Conservation (phyloP, 2,888 invertebrate species). For the Laspeyria flexula region DNA sequence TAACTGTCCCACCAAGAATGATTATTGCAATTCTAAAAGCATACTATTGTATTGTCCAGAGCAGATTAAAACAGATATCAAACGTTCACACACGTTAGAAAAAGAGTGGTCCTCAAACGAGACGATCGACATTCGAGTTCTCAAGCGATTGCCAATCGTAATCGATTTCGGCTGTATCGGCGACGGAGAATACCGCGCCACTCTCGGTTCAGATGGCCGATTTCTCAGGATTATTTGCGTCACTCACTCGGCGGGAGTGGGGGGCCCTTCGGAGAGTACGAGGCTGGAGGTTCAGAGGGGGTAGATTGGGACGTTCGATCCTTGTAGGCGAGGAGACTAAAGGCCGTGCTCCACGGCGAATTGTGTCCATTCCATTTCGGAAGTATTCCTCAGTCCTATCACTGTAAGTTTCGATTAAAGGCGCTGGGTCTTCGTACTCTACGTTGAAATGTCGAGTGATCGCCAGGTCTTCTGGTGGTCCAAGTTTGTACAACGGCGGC, state of each 20-base stretch:
- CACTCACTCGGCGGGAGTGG: constrained; percentile 81
- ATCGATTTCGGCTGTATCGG: constrained; percentile 78
- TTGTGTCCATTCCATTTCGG: constrained; percentile 75
- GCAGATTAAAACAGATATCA: constrained; percentile 18
- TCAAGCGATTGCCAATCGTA: constrained; percentile 75
- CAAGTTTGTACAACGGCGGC: constrained; percentile 81
- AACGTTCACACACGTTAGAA: constrained; percentile 25
- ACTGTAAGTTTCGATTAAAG: constrained; percentile 90
- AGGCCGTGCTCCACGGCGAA: constrained; percentile 86
- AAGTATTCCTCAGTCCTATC: constrained; percentile 80
- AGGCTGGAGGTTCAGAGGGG: constrained; percentile 90
- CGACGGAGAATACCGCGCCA: constrained; percentile 85
- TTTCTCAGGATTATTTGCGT: constrained; percentile 78
- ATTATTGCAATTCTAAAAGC: constrained; percentile 4
- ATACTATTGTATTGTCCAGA: constrained; percentile 29
- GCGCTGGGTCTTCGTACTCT: constrained; percentile 93
- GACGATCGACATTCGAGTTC: constrained; percentile 73
- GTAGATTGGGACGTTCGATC: constrained; percentile 93
- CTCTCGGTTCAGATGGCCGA: constrained; percentile 83
- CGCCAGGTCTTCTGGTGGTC: constrained; percentile 76
- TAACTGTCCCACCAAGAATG: neutral
- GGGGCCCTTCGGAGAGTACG: constrained; percentile 82
- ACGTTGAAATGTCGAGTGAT: constrained; percentile 93
- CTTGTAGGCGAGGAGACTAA: constrained; percentile 92
- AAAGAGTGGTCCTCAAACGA: constrained; percentile 64